phyloP scores from a whole-genome alignment of 2,888 invertebrate species.

The Perizoma affinitatum region DNA sequence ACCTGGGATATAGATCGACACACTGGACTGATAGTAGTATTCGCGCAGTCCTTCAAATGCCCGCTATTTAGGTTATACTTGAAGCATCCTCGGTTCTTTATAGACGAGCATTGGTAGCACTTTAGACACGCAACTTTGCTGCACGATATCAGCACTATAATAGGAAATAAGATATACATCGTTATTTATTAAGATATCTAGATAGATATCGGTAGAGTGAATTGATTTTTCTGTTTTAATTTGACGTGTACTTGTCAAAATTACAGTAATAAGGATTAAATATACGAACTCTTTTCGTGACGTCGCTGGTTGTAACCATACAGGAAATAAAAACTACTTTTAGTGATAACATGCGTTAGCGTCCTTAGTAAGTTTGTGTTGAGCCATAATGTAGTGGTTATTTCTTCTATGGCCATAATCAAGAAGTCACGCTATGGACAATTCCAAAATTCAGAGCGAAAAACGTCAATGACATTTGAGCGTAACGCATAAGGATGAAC shows the following conservation, averaged over 20 bases:
- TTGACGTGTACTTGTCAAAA: slow-evolving; percentile 8
- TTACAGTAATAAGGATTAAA: not conserved
- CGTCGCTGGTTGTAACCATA: not conserved
- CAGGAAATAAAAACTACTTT: too few relatives aligned
- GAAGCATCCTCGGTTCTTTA: slow-evolving; percentile 54
- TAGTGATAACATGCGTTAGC: too few relatives aligned
- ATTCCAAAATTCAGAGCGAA: too few relatives aligned
- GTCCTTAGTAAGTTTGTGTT: too few relatives aligned
- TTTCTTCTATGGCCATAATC: too few relatives aligned
- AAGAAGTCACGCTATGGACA: too few relatives aligned
- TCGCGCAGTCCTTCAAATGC: slow-evolving; percentile 57
- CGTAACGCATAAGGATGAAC: too few relatives aligned
- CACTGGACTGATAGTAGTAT: slow-evolving; percentile 46
- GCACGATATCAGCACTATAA: slow-evolving; percentile 42
- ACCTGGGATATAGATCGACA: slow-evolving; percentile 67
- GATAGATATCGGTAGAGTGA: not conserved
- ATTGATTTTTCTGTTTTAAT: slow-evolving; percentile 5
- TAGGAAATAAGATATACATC: slow-evolving; percentile 14
- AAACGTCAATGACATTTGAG: too few relatives aligned
- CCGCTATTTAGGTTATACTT: slow-evolving; percentile 52
- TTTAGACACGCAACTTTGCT: slow-evolving; percentile 49
- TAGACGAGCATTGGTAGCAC: slow-evolving; percentile 71
- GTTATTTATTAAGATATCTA: slow-evolving; percentile 1
- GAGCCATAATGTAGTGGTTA: too few relatives aligned
- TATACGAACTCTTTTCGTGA: not conserved